A percentile compares a stretch with the other conserved stretches of the same genome.
Evolutionary conservation across 2,888 invertebrate genomes (phyloP).

Genomic region (Zaprionus bogoriensis): DNA sequence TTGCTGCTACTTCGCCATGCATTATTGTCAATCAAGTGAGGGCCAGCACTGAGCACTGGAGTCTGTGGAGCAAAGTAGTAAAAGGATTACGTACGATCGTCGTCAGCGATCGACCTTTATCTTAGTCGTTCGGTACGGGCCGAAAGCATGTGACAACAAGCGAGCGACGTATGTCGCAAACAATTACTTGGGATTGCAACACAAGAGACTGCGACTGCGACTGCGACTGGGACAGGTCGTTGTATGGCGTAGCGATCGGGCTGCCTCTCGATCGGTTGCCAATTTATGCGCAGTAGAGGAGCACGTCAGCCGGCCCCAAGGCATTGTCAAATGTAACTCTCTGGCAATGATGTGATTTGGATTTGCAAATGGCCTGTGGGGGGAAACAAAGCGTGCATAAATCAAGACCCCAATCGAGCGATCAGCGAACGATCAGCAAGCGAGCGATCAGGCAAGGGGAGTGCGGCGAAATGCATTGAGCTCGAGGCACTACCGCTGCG

Average conservation of each 20-base stretch:
- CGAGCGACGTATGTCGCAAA: slow-evolving; percentile 78
- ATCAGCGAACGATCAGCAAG: slow-evolving; percentile 34
- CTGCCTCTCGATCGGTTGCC: slow-evolving; percentile 49
- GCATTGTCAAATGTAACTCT: slow-evolving; percentile 73
- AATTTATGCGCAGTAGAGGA: slow-evolving; percentile 69
- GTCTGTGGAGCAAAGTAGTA: slow-evolving; percentile 53
- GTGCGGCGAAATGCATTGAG: neutral
- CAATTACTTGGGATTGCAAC: slow-evolving; percentile 79
- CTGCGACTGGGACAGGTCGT: slow-evolving; percentile 1
- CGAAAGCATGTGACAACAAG: slow-evolving; percentile 73
- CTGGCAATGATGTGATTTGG: slow-evolving; percentile 77
- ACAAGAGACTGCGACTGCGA: slow-evolving; percentile 31
- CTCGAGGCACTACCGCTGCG: neutral
- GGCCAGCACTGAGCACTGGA: slow-evolving; percentile 16
- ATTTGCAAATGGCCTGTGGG: slow-evolving; percentile 71
- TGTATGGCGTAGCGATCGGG: neutral
- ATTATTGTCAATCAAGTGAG: slow-evolving; percentile 79
- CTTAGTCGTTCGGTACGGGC: slow-evolving; percentile 45
- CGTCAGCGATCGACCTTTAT: slow-evolving; percentile 70
- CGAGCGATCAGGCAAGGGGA: slow-evolving; percentile 14
- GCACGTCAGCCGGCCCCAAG: slow-evolving; percentile 64
- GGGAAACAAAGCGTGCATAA: slow-evolving; percentile 71
- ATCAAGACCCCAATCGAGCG: slow-evolving; percentile 62
- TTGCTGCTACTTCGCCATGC: slow-evolving; percentile 69
- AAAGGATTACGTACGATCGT: slow-evolving; percentile 66